Evolutionary conservation across 2,888 invertebrate species (phyloP), one percentile per base, ranked within the genome.

Genomic region (Philhelius pedissequus): DNA sequence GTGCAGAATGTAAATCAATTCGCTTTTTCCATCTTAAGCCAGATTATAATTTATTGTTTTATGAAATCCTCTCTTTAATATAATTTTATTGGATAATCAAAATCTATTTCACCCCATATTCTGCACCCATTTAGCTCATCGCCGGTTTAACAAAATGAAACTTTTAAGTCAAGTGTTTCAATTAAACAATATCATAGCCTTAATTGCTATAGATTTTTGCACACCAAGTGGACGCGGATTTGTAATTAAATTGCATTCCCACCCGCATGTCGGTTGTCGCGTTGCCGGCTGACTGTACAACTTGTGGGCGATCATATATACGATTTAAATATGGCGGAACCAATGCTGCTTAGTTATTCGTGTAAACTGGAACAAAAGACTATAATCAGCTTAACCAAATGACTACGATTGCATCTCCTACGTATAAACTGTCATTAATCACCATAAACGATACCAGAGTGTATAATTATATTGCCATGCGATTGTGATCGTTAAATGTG

Each of bases 191-290:
- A 74, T 69, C 78, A 83, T 78, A 50, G 73, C 5, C 15, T 58
- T 43, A 70, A 79, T 83, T 74, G 70, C 75, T 75, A 74, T 74
- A 74, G 79, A 78, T 79, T 79, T 78, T 83, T 75, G n/a, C 43
- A 35, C 74, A 70, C 50, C 56, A 78, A 70, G 25, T 45, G 30
- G n/a, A 70, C 70, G 74, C 74, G 74, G 79, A 83, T 83, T 79
- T 79, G 56, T 66, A 83, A 83, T 83, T 79, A 30, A 83, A 83
- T 79, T 66, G 79, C 70, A 60, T 43, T 58, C 22, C 38, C 13
- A 6, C 13, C 64, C 45, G 56, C 11, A 50, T 3, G 48, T 40
- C 22, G 22, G n/a, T n/a, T n/a, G n/a, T n/a, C n/a, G n/a, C n/a
- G n/a, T n/a, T n/a, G n/a, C n/a, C 32, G 9, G 9, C n/a, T 32